Evolutionary conservation across 2,113 vertebrate genomes (phyloP).

Genomic region (Colius striatus): DNA sequence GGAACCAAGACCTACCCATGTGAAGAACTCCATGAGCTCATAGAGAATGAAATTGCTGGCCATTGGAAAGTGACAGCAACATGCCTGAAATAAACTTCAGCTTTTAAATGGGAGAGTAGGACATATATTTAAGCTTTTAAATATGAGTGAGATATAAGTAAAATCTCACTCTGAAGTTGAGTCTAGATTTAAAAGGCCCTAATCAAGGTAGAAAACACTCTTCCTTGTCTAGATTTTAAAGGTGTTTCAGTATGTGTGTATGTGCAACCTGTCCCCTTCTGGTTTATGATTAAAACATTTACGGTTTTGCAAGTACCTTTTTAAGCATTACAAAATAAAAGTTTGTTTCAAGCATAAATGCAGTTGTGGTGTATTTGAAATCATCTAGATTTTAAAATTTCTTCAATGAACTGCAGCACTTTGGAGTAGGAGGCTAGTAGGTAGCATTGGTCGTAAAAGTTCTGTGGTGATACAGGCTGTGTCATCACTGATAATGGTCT

Average conservation of each 20-base stretch:
- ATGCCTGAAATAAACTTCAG: not conserved
- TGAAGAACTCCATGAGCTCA: not conserved
- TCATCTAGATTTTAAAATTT: not conserved
- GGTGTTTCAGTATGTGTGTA: not conserved
- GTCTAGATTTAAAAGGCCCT: not conserved
- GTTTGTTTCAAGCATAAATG: slow-evolving; percentile 25
- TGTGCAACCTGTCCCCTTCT: not conserved
- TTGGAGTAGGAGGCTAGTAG: not conserved
- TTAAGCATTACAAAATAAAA: not conserved
- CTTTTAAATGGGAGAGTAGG: not conserved
- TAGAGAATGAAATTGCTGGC: not conserved
- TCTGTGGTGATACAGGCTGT: fast-evolving
- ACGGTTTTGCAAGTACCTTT: not conserved
- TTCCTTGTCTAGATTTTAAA: not conserved
- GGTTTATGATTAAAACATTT: not conserved
- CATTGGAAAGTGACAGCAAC: not conserved
- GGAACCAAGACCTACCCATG: not conserved
- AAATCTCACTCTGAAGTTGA: not conserved
- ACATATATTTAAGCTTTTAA: not conserved
- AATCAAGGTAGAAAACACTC: not conserved
- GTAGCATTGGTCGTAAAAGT: not conserved
- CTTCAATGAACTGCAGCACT: not conserved
- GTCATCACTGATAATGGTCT: not conserved
- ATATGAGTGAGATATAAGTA: not conserved
- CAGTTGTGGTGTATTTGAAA: not conserved